phyloP scores from a whole-genome alignment of 2,113 vertebrate species.

The Nansenia antarctica region DNA sequence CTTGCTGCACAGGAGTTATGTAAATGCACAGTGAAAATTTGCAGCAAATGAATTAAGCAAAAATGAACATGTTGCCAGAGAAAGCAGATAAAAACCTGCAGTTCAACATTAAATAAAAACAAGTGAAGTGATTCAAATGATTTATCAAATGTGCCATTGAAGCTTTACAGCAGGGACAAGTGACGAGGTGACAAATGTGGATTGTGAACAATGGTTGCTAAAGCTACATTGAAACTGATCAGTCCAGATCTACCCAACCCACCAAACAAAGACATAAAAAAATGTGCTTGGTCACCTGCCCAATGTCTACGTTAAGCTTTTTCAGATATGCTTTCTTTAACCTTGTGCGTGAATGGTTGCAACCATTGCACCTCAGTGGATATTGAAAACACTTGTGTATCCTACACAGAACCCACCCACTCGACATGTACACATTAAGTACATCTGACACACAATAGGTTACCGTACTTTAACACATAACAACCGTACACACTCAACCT shows the following conservation, averaged over 20 bases:
- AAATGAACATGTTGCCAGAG: conserved; percentile 19
- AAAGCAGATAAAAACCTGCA: conserved; percentile 52
- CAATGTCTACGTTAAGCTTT: conserved; percentile 39
- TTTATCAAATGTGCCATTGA: conserved; percentile 80
- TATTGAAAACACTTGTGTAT: conserved; percentile 41
- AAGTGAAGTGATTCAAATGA: conserved; percentile 72
- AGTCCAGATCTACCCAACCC: conserved; percentile 28
- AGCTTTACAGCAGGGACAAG: conserved; percentile 74
- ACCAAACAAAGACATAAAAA: conserved; percentile 52
- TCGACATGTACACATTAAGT: conserved; percentile 39
- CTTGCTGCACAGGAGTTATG: conserved; percentile 74
- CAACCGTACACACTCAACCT: conserved; percentile 18
- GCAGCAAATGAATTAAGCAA: conserved; percentile 53
- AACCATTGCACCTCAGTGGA: conserved; percentile 48
- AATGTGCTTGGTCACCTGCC: conserved; percentile 69
- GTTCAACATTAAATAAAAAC: conserved; percentile 23
- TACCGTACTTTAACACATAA: conserved; percentile 23
- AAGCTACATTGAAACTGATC: conserved; percentile 29
- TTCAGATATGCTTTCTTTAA: conserved; percentile 60
- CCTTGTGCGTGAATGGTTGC: conserved; percentile 68
- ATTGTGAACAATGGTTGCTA: conserved; percentile 31
- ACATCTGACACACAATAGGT: conserved; percentile 23
- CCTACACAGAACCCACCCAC: conserved; percentile 42
- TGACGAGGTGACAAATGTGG: conserved; percentile 16
- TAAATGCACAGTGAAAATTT: conserved; percentile 85